These are phyloP conservation scores for Rhabdomys pumilio DNA, from an alignment of 2,797 vertebrate genomes.

Conservation along the genomic window DNA sequence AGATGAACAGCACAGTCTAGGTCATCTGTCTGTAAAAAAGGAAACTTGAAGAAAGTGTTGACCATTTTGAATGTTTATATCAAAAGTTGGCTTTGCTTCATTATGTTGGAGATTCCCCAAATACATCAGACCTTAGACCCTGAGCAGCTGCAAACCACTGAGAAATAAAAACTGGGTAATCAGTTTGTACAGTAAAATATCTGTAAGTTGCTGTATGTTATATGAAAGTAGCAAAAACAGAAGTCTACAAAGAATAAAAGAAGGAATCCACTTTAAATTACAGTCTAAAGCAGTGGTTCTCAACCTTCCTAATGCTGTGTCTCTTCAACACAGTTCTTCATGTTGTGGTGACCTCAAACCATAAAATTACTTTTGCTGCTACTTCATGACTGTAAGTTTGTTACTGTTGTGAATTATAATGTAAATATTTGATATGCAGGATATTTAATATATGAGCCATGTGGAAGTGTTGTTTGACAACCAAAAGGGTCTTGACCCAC, in stretches of 20 bases:
- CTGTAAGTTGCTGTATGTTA: not conserved
- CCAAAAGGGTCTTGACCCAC: not conserved
- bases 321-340: not conserved
- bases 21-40: not conserved
- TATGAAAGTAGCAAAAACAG: conserved; percentile 30
- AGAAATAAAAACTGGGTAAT: not conserved
- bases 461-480: not conserved
- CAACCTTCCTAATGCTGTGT: not conserved
- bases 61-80: not conserved
- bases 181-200: not conserved
- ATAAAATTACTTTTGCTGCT: not conserved
- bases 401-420: not conserved
- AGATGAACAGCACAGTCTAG: not conserved
- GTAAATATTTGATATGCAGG: not conserved
- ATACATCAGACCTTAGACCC: not conserved
- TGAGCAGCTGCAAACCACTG: not conserved
- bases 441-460: not conserved
- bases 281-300: not conserved
- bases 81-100: not conserved
- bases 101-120: not conserved
- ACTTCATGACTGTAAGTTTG: not conserved
- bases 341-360: not conserved
- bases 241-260: not conserved
- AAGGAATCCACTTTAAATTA: not conserved
- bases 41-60: not conserved